Evolutionary conservation across 2,113 vertebrate genomes (phyloP), one percentile per base, ranked within the genome.

Genomic region (Psilopsiagon aurifrons): DNA sequence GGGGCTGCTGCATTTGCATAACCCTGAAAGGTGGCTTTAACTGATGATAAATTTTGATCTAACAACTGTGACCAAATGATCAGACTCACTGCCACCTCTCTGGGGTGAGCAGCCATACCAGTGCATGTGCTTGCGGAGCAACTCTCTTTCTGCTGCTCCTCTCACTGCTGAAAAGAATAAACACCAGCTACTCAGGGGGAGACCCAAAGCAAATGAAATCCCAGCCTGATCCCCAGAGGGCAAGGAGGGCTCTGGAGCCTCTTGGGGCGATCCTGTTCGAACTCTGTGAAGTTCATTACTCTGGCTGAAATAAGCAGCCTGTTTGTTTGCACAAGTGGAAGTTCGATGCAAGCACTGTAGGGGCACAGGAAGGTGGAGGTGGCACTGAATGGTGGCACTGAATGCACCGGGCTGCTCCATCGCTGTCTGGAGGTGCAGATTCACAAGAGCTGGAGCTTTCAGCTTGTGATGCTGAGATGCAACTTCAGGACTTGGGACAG

Each of bases 41-140:
- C 54, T 47, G 28, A 73, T 97, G 96, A 96, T 79, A 79, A 73
- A 96, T 95, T 92, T 89, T 82, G 57, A n/a, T 76, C 81, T 97
- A 91, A 95, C 68, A 87, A 54, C 94, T 95, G 95, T 97, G 95
- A 97, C 94, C 77, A 62, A 79, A 52, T 1, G 0, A 64, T 92
- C 91, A 79, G 84, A 75, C 62, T n/a, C 49, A 13, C 81, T 66
- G 74, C 74, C 82, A 60, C 46, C 66, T 84, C 74, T 63, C 55
- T 37, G 67, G 66, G 70, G 51, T 52, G 41, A 59, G 23, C 66
- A 75, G 69, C 46, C 27, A 0, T 17, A 88, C 29, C 60, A 52
- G 57, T n/a, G 79, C 60, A 14, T 91, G 66, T 90, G 54, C 71
- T 84, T 62, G 37, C 81, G 70, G n/a, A 74, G 55, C 17, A 2